Conservation (phyloP, 1,140 invertebrate species). For the Mycetomoellerius zeteki region DNA sequence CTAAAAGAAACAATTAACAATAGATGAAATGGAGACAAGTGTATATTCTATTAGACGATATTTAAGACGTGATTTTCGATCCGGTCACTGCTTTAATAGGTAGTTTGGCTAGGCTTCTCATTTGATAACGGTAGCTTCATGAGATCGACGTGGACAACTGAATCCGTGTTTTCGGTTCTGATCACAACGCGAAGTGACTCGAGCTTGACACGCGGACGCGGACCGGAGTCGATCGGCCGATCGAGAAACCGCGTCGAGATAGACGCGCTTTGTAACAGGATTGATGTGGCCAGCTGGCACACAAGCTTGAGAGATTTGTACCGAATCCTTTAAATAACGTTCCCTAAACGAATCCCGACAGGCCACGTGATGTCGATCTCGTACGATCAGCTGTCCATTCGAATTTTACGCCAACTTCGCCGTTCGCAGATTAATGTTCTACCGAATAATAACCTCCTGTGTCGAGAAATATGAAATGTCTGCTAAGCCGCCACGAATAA, state of each 20-base stretch:
- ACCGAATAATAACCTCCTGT: constrained; percentile 28
- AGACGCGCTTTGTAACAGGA: constrained; percentile 81
- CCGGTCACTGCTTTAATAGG: constrained; percentile 25
- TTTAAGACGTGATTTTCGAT: constrained; percentile 20
- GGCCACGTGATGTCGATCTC: constrained; percentile 75
- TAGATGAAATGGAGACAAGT: neutral
- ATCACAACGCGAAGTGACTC: constrained; percentile 77
- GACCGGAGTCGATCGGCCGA: constrained; percentile 74
- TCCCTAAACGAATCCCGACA: constrained; percentile 77
- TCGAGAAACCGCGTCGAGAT: constrained; percentile 77
- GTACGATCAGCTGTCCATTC: constrained; percentile 73
- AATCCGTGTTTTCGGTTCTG: constrained; percentile 56
- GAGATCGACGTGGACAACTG: constrained; percentile 70
- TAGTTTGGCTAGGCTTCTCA: constrained; percentile 1
- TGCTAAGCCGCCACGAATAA: neutral
- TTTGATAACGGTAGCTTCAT: constrained; percentile 74
- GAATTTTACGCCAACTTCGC: constrained; percentile 60
- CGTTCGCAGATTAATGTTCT: constrained; percentile 48
- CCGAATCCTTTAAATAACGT: constrained; percentile 76
- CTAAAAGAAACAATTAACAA: neutral
- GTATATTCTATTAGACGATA: neutral
- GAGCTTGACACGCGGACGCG: constrained; percentile 66
- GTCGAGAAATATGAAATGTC: neutral
- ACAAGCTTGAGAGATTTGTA: constrained; percentile 75
- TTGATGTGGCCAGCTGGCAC: constrained; percentile 80